Evolutionary conservation across 2,888 invertebrate species (phyloP).

Genomic region (Lasioglossum malachurum): DNA sequence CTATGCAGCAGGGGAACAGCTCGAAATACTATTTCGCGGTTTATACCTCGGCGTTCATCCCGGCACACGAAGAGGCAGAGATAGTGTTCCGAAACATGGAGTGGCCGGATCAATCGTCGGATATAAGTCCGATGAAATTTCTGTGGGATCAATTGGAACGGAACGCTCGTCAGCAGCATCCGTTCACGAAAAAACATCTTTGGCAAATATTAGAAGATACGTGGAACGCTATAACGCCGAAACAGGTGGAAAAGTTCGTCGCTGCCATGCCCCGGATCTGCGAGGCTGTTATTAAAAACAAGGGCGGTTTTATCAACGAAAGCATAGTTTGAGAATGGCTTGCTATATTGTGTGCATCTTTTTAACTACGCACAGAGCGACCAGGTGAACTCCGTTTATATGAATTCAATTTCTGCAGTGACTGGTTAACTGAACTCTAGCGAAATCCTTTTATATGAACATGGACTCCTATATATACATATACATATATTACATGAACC

Average conservation of each 20-base stretch:
- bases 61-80: neutral
- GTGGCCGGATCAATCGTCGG: slow-evolving; percentile 10
- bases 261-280: neutral
- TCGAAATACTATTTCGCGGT: slow-evolving; percentile 12
- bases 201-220: slow-evolving; percentile 16
- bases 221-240: neutral
- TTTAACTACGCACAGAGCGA: neutral
- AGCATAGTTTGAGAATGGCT: neutral
- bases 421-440: no score
- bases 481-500: no score
- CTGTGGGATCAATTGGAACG: neutral
- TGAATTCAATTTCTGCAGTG: no score
- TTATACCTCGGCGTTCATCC: neutral
- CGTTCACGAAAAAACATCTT: slow-evolving; percentile 22
- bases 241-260: neutral
- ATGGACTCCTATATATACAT: no score
- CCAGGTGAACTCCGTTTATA: no score
- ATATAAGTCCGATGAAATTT: slow-evolving; percentile 16
- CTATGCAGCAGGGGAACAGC: slow-evolving; percentile 9
- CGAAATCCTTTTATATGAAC: no score
- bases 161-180: neutral
- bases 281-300: slow-evolving; percentile 14
- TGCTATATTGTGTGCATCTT: neutral
- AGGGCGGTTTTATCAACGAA: neutral
- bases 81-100: slow-evolving; percentile 15